phyloP scores from a whole-genome alignment of 2,113 vertebrate species.

The Orycteropus afer region DNA sequence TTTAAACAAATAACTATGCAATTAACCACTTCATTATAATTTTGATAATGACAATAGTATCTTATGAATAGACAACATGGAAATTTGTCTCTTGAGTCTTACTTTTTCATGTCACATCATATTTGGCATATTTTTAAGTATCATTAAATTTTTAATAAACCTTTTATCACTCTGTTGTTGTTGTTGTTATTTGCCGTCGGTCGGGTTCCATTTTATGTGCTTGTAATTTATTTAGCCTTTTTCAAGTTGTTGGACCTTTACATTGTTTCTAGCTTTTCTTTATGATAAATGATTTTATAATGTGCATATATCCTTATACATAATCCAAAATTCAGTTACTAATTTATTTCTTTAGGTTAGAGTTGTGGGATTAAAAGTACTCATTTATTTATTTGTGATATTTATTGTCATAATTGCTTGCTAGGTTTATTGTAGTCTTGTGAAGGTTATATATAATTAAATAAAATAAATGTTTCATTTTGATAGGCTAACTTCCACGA shows the following conservation, averaged over 20 bases:
- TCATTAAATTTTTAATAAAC: not conserved
- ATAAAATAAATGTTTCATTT: not conserved
- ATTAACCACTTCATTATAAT: not conserved
- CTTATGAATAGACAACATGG: not conserved
- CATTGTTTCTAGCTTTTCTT: not conserved
- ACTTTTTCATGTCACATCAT: not conserved
- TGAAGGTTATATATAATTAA: not conserved
- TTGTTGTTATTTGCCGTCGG: too few relatives aligned
- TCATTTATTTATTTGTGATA: not conserved
- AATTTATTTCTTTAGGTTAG: not conserved
- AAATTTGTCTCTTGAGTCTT: not conserved
- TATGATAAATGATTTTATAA: constrained; percentile 4
- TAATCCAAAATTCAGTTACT: not conserved
- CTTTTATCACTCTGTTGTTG: not conserved
- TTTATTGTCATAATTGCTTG: not conserved
- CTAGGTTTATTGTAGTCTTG: not conserved
- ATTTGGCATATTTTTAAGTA: not conserved
- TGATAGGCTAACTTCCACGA: not conserved
- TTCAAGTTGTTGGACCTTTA: not conserved
- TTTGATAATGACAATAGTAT: not conserved
- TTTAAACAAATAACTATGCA: not conserved
- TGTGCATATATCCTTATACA: not conserved
- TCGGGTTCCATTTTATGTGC: not conserved
- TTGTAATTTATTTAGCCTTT: constrained; percentile 28
- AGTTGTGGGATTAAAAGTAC: not conserved